Percentiles rank a stretch among this genome's conserved stretches.
These are phyloP conservation scores for Campoletis sonorensis DNA, from an alignment of 1,140 invertebrate species.

Conservation along the genomic window DNA sequence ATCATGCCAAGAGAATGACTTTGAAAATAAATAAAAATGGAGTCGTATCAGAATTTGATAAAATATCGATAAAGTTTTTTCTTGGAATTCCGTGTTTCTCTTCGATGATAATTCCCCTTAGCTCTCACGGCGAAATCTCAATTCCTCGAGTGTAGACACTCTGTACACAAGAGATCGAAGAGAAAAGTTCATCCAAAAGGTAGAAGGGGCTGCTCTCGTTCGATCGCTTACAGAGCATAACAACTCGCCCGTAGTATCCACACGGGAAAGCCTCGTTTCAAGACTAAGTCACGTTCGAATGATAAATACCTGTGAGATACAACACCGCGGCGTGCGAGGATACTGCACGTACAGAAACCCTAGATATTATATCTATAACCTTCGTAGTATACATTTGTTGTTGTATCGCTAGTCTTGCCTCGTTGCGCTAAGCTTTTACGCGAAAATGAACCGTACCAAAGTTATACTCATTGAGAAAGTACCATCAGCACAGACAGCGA, in stretches of 20 bases:
- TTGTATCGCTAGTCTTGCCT: constrained; percentile 27
- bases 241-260: constrained; percentile 5
- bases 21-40: too few relatives aligned
- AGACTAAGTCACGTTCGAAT: constrained; percentile 47
- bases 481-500: background rate
- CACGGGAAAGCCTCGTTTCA: constrained; percentile 34
- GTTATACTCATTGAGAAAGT: background rate
- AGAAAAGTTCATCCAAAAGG: background rate
- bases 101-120: too few relatives aligned
- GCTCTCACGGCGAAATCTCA: too few relatives aligned
- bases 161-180: background rate
- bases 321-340: background rate
- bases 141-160: background rate
- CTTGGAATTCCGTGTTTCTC: too few relatives aligned
- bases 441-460: constrained; percentile 19
- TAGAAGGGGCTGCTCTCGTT: background rate
- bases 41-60: too few relatives aligned
- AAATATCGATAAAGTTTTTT: too few relatives aligned
- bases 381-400: background rate
- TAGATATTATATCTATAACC: constrained; percentile 10
- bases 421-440: constrained; percentile 19
- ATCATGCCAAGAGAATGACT: too few relatives aligned
- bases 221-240: background rate
- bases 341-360: background rate
- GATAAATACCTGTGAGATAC: constrained; percentile 46